These are phyloP conservation scores for Diaphora mendica DNA, from an alignment of 2,888 invertebrate species.

Conservation along the genomic window DNA sequence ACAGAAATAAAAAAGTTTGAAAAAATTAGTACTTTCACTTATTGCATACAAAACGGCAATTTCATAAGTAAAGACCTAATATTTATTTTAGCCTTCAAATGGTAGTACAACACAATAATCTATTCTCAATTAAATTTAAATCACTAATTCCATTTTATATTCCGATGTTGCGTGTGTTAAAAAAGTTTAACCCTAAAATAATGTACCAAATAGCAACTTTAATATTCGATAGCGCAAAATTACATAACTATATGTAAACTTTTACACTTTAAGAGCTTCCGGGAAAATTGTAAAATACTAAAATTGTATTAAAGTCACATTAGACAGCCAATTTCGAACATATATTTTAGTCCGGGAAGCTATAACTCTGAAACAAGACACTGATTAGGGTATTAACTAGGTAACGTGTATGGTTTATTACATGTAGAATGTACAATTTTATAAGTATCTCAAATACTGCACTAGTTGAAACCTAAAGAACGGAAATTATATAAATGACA, in stretches of 20 bases:
- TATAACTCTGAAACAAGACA: background rate
- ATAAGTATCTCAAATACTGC: background rate
- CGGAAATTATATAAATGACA: background rate
- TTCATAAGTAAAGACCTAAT: no score
- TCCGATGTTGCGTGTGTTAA: background rate
- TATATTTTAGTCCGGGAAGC: background rate
- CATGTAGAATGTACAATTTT: background rate
- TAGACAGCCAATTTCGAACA: background rate
- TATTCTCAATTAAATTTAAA: background rate
- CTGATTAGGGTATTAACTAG: background rate
- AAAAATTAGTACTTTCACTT: no score
- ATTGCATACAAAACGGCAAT: no score
- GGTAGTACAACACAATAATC: background rate
- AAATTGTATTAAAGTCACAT: background rate
- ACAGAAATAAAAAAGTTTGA: no score
- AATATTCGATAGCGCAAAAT: background rate
- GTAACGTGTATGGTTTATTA: background rate
- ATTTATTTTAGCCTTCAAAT: background rate
- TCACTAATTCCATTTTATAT: background rate
- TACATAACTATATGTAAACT: slow-evolving; percentile 3
- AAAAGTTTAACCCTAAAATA: background rate
- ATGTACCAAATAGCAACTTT: background rate
- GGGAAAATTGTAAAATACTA: background rate
- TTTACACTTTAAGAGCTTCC: background rate
- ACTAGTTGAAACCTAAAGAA: background rate